Evolutionary conservation across 2,113 vertebrate genomes (phyloP).

Genomic region (Platichthys flesus): DNA sequence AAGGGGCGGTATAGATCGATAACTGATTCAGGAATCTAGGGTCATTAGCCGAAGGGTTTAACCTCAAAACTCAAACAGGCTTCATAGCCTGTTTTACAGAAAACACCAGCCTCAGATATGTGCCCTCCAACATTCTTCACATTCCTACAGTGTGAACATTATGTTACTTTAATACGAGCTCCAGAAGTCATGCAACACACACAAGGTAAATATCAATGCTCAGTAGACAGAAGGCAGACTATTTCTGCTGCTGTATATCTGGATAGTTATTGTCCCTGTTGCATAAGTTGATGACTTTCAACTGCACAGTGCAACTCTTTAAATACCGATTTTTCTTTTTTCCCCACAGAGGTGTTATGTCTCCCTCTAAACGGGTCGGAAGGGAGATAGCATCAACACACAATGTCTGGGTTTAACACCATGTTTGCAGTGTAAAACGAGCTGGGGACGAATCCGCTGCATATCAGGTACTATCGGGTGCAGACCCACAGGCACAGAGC

Average conservation of each 20-base stretch:
- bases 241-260: background rate
- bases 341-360: constrained; percentile 15
- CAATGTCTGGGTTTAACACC: constrained; percentile 16
- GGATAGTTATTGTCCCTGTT: background rate
- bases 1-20: background rate
- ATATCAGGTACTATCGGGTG: constrained; percentile 1
- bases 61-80: constrained; percentile 1
- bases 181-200: constrained; percentile 6
- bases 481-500: constrained; percentile 19
- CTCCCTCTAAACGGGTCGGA: constrained; percentile 20
- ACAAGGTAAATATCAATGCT: background rate
- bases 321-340: background rate
- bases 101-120: constrained; percentile 5
- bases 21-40: background rate
- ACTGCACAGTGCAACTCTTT: background rate
- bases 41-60: constrained; percentile 3
- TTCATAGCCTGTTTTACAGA: constrained; percentile 11
- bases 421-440: constrained; percentile 30
- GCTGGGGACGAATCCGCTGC: constrained; percentile 8
- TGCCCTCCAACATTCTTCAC: constrained; percentile 39
- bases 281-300: background rate
- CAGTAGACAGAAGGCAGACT: background rate
- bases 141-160: constrained; percentile 25
- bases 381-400: constrained; percentile 28
- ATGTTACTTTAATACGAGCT: constrained; percentile 7